Evolutionary conservation across 2,888 invertebrate genomes (phyloP), one percentile per base, ranked within the genome.

Genomic region (Cataglyphis livida): DNA sequence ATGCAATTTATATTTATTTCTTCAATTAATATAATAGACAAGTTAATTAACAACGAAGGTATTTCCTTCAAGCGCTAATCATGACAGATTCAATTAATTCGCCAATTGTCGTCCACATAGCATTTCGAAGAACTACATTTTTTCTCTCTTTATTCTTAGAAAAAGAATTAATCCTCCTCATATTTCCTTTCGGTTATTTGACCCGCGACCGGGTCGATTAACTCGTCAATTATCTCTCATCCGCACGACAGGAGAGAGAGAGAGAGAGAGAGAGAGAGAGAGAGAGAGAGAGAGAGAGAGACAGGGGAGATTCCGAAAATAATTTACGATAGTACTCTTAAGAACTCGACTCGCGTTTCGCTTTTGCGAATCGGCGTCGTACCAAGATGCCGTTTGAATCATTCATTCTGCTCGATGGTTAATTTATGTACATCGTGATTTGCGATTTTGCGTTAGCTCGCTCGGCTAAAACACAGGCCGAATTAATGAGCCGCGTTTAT

Each of bases 341-440:
- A 18, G 41, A 35, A 32, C 62, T 44, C 15, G 62, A 21, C 59
- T 2, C 66, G 66, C 10, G 15, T 44, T 18, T 5, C 51, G n/a
- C 51, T 51, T 70, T 68, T 70, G 57, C 68, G 76, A 68, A 68
- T 76, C 28, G 21, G 41, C 78, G 3, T 57, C 44, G 59, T 59
- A 68, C 70, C 21, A 70, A 41, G 70, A 70, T 78, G 78, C 78
- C 59, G 78, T 59, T 78, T 78, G 78, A 59, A 41, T 65, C 66
- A 32, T 12, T 32, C 57, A 41, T 35, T 64, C n/a, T 38, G 65
- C 35, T 35, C 75, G 51, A 57, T 59, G 57, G 32, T 78, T 78
- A 70, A 78, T 70, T 78, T 57, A 78, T 66, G 76, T 59, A 59
- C 68, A 59, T 32, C 59, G 28, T 70, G 44, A 70, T 70, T 70